Percentiles rank a stretch among this genome's conserved stretches.
phyloP scores from a whole-genome alignment of 2,888 invertebrate genomes.

The Chirona hameri region DNA sequence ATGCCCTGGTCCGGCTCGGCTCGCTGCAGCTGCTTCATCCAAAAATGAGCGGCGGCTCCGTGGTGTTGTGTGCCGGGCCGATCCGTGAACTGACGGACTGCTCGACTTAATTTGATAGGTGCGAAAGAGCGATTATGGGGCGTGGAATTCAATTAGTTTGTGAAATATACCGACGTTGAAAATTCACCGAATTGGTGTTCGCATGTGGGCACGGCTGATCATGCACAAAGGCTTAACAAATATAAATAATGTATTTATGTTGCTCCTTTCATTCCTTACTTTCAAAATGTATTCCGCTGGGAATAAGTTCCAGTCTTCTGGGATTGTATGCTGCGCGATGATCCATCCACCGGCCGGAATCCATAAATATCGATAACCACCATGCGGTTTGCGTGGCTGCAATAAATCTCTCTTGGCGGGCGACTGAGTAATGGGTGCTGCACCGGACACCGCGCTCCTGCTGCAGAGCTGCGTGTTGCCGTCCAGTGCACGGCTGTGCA shows the following conservation, averaged over 20 bases:
- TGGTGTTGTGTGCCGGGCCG: background rate
- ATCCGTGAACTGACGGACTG: background rate
- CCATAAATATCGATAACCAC: conserved; percentile 10
- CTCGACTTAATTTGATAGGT: background rate
- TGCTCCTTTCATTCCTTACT: no score
- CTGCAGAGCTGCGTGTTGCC: no score
- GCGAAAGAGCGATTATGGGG: background rate
- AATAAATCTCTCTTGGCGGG: background rate
- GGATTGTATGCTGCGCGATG: no score
- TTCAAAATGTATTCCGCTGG: background rate
- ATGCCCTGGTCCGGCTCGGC: background rate
- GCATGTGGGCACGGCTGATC: background rate
- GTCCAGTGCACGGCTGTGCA: no score
- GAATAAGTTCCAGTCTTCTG: background rate
- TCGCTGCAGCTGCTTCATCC: background rate
- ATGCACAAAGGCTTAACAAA: no score
- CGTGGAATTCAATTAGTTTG: conserved; percentile 4
- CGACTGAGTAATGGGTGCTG: no score
- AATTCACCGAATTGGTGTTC: background rate
- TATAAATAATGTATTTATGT: no score
- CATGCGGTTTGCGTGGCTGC: background rate
- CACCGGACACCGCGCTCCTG: no score
- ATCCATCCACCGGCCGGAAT: background rate
- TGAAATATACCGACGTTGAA: background rate
- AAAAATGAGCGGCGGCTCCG: background rate